These are phyloP conservation scores for Hemicentrotus pulcherrimus DNA, from an alignment of 35 echinoderm and acorn worm species.

Conservation along the genomic window DNA sequence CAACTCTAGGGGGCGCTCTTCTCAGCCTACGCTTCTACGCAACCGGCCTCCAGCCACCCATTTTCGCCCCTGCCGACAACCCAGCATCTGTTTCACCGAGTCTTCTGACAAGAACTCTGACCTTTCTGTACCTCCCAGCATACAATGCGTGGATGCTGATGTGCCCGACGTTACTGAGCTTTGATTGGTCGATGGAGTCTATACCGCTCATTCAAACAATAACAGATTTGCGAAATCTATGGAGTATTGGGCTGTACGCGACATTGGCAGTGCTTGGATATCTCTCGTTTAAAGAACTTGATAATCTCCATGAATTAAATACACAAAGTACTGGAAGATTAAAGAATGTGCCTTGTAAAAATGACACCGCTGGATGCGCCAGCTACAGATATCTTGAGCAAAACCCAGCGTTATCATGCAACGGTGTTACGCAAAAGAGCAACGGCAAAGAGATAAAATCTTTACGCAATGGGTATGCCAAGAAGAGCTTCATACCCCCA, in stretches of 20 bases:
- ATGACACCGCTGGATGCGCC: neutral
- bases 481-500: neutral
- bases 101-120: slow-evolving; percentile 85
- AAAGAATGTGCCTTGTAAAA: slow-evolving; percentile 37
- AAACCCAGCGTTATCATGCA: neutral
- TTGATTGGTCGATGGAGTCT: slow-evolving; percentile 99
- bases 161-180: slow-evolving; percentile 81
- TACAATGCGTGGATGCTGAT: slow-evolving; percentile 89
- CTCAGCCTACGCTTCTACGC: slow-evolving; percentile 73
- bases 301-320: neutral
- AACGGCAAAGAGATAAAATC: slow-evolving; percentile 35
- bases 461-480: slow-evolving; percentile 3
- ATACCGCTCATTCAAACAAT: slow-evolving; percentile 77
- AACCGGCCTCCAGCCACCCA: slow-evolving; percentile 73
- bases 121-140: slow-evolving; percentile 81
- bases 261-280: slow-evolving; percentile 19
- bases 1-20: slow-evolving; percentile 52
- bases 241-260: slow-evolving; percentile 61
- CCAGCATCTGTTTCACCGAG: slow-evolving; percentile 81
- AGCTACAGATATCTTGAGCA: neutral
- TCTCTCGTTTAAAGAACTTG: slow-evolving; percentile 27
- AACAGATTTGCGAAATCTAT: slow-evolving; percentile 72
- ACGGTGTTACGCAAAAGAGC: slow-evolving; percentile 21
- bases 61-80: slow-evolving; percentile 92
- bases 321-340: neutral